phyloP scores from a whole-genome alignment of 2,797 vertebrate species.

The Pangasius larnaudii region DNA sequence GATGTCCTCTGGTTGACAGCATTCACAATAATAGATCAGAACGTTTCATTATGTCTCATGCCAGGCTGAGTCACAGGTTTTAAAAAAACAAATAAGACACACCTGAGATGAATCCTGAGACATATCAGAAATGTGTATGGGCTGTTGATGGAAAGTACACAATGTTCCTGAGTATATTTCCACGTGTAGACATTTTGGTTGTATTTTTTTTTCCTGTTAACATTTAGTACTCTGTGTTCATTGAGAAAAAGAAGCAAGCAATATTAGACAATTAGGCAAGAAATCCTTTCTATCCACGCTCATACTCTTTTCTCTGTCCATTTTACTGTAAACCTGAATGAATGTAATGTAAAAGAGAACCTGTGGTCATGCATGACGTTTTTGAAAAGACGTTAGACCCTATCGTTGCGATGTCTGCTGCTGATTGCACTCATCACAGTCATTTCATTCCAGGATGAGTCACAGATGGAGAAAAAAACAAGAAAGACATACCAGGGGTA shows the following conservation, averaged over 20 bases:
- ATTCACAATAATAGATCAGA: slow-evolving; percentile 17
- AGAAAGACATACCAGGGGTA: not conserved
- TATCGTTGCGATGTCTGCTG: slow-evolving; percentile 20
- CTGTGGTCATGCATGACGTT: not conserved
- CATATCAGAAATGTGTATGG: not conserved
- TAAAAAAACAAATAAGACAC: slow-evolving; percentile 27
- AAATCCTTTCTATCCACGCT: not conserved
- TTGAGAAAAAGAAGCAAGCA: not conserved
- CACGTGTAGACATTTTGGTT: not conserved
- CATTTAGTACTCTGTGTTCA: not conserved
- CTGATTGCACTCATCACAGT: slow-evolving; percentile 13
- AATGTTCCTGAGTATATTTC: not conserved
- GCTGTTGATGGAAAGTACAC: not conserved
- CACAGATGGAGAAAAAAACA: not conserved
- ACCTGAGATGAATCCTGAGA: slow-evolving; percentile 18
- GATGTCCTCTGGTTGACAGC: not conserved
- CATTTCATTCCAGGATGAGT: slow-evolving; percentile 12
- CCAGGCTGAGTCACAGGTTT: slow-evolving; percentile 32
- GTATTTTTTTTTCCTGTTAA: not conserved
- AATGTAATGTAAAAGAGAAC: not conserved
- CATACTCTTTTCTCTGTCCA: not conserved
- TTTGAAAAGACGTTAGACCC: not conserved
- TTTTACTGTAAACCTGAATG: not conserved
- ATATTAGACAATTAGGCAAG: not conserved
- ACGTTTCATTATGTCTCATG: slow-evolving; percentile 29